These are phyloP conservation scores for Semicossyphus pulcher DNA, from an alignment of 2,113 vertebrate genomes.

Conservation along the genomic window DNA sequence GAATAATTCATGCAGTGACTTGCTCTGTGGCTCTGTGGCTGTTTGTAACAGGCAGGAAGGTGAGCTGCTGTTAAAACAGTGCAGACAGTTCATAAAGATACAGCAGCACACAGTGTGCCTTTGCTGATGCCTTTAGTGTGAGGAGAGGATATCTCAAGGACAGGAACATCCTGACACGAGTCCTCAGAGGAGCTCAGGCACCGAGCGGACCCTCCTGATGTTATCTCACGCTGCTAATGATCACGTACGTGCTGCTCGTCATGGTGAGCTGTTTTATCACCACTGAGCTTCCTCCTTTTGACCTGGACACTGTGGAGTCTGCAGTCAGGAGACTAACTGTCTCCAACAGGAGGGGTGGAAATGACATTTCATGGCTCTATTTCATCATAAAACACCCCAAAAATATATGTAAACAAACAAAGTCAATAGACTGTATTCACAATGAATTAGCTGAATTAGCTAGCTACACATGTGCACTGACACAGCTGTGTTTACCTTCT, in stretches of 20 bases:
- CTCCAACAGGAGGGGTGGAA: too few relatives aligned
- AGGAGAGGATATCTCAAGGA: not conserved
- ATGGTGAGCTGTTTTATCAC: not conserved
- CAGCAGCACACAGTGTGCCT: not conserved
- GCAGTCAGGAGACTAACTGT: too few relatives aligned
- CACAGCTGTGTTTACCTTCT: too few relatives aligned
- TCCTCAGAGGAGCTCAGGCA: constrained; percentile 2
- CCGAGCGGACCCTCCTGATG: not conserved
- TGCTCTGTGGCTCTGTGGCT: not conserved
- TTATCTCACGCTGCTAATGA: not conserved
- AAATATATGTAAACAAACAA: too few relatives aligned
- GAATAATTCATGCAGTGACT: not conserved
- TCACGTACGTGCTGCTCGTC: not conserved
- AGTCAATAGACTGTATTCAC: too few relatives aligned
- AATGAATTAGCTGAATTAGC: too few relatives aligned
- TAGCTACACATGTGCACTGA: too few relatives aligned
- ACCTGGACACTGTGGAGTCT: not conserved
- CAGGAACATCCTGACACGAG: not conserved
- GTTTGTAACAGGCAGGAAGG: not conserved
- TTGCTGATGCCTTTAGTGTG: constrained; percentile 5
- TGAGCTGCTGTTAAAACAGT: not conserved
- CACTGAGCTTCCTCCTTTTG: not conserved
- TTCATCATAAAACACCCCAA: too few relatives aligned
- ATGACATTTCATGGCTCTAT: too few relatives aligned
- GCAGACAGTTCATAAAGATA: not conserved